Conservation (phyloP, 2,113 vertebrate genomes). For the Orthonyx spaldingii region DNA sequence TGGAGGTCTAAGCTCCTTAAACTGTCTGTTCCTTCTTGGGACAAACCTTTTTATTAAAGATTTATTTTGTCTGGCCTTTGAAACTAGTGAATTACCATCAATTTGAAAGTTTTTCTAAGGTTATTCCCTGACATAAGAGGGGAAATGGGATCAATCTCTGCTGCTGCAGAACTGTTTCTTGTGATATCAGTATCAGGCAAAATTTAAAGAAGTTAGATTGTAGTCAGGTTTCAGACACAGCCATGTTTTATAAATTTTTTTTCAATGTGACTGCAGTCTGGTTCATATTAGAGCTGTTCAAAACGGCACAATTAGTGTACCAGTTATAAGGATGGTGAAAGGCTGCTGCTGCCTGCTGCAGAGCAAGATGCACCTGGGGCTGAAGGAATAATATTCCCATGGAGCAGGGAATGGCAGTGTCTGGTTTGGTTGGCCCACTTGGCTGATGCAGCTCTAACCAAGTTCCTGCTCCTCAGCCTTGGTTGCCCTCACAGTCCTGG, state of each 20-base stretch:
- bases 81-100: constrained; percentile 23
- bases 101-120: constrained; percentile 40
- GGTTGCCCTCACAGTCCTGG: not conserved
- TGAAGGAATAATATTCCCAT: not conserved
- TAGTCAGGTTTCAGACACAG: not conserved
- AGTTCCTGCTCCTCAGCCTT: not conserved
- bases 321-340: not conserved
- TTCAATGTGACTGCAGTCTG: not conserved
- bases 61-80: constrained; percentile 46
- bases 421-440: not conserved
- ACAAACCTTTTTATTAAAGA: constrained; percentile 46
- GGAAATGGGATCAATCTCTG: constrained; percentile 9
- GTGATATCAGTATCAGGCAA: not conserved
- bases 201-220: constrained; percentile 43
- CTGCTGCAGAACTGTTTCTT: not conserved
- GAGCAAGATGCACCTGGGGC: fast-evolving
- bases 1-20: constrained; percentile 17
- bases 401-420: fast-evolving
- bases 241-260: not conserved
- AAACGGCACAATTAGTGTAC: not conserved
- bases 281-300: not conserved
- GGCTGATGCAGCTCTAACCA: fast-evolving
- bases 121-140: not conserved
- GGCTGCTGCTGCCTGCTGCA: not conserved
- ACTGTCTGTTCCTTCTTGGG: not conserved